These are phyloP conservation scores for Actinostola sp. DNA, from an alignment of 92 coral and sea anemone genomes.

Conservation along the genomic window DNA sequence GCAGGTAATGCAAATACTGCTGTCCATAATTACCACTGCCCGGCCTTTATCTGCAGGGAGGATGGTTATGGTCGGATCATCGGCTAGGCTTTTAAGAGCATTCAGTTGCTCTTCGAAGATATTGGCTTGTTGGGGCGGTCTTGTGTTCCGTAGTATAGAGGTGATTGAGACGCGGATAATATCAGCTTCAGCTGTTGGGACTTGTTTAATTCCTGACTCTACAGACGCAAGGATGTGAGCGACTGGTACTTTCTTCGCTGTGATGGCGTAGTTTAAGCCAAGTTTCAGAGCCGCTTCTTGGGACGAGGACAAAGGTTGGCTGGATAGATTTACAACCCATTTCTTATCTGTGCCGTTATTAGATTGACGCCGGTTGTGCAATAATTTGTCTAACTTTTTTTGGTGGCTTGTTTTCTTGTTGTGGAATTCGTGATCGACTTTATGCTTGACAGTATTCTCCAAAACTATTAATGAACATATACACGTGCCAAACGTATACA, in stretches of 20 bases:
- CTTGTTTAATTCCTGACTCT: conserved; percentile 1
- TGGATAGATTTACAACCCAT: conserved; percentile 32
- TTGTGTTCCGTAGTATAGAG: conserved; percentile 15
- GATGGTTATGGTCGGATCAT: conserved; percentile 15
- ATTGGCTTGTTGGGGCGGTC: not conserved
- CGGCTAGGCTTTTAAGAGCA: not conserved
- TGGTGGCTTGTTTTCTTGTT: not conserved
- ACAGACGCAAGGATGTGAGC: conserved; percentile 12
- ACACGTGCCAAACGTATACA: no score
- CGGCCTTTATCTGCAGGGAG: conserved; percentile 40
- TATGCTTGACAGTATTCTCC: conserved; percentile 24
- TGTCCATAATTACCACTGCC: conserved; percentile 43
- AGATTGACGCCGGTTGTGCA: not conserved
- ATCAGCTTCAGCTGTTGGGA: conserved; percentile 4
- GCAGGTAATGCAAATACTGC: conserved; percentile 4
- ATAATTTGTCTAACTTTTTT: not conserved
- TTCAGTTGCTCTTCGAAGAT: conserved; percentile 4
- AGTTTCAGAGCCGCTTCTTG: conserved; percentile 22
- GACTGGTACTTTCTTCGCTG: conserved; percentile 7
- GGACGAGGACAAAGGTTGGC: conserved; percentile 4
- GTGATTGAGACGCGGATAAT: conserved; percentile 18
- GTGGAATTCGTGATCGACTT: conserved; percentile 8
- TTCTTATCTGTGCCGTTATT: conserved; percentile 9
- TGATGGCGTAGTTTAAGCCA: conserved; percentile 12
- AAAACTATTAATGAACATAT: conserved; percentile 1